Base-by-base conservation (phyloP, 2,797 vertebrate genomes). In the Sebastes hopkinsi region DNA sequence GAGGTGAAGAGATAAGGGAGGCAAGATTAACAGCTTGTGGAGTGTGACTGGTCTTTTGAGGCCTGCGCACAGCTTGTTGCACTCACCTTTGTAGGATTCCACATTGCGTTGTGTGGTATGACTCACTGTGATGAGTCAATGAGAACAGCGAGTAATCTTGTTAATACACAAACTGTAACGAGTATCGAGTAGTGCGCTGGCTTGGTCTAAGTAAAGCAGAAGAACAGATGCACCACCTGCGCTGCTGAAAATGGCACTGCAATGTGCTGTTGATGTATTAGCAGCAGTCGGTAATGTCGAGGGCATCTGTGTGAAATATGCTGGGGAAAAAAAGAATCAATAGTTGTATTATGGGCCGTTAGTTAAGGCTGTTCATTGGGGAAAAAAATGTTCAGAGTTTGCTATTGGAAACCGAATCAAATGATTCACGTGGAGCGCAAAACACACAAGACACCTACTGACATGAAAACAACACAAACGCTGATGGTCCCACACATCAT, bases 91-190 rank as follows among this genome's bases (percentile, higher is more conserved):
- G 72, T 75, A 29, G 68, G 77, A 80, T 76, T 56, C 72, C 77
- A 60, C 85, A 11, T 27, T 25, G 30, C 67, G 86, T 67, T 86
- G 55, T 71, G 58, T 38, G 67, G 5, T 30, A 8, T 89, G 89
- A 91, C 69, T 92, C 88, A 87, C 60, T 34, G 84, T 85, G 90
- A 90, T 87, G 89, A 93, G 89, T 93, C 89, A 90, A 82, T 84
- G 25, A 77, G 66, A 84, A 52, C 59, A 55, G 66, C 13, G 11
- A 58, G 86, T 75, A 81, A 79, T 69, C 68, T 62, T 71, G 55
- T 67, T 70, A 67, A 66, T 72, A 52, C 72, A 65, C 61, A 9
- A 77, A 81, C 58, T 79, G 59, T 69, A 82, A 77, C 80, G 59
- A 66, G 22, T 89, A 58, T 76, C 6, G 14, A 79, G 72, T 30